Conservation (phyloP, 2,888 invertebrate species). For the Neoscelio sp. region DNA sequence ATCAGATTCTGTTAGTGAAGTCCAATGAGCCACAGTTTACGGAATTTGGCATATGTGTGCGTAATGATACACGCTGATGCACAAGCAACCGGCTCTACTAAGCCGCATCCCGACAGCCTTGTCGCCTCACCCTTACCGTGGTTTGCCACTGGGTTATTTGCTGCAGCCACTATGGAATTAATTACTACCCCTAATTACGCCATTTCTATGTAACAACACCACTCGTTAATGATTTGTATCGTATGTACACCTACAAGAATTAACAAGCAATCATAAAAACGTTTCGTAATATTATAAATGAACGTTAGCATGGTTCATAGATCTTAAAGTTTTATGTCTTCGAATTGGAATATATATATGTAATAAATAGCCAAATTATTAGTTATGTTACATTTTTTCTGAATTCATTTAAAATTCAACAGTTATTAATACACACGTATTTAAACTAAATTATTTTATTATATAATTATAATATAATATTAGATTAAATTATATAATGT, state of each 20-base stretch:
- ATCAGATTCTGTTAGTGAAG: slow-evolving; percentile 1
- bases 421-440: too few species aligned
- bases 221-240: slow-evolving; percentile 6
- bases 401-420: too few species aligned
- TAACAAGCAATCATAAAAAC: too few species aligned
- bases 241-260: background rate
- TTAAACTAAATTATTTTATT: too few species aligned
- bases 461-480: too few species aligned
- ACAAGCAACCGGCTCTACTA: background rate
- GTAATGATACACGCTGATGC: background rate
- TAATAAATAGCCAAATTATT: too few species aligned
- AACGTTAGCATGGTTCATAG: too few species aligned
- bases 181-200: slow-evolving; percentile 76
- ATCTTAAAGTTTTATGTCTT: too few species aligned
- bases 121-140: slow-evolving; percentile 28
- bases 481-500: too few species aligned
- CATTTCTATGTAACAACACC: slow-evolving; percentile 46
- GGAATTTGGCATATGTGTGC: background rate
- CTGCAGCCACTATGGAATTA: slow-evolving; percentile 73
- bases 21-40: background rate
- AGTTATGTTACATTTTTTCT: too few species aligned
- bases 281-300: too few species aligned
- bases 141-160: slow-evolving; percentile 41
- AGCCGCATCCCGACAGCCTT: background rate
- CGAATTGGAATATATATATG: too few species aligned